These are phyloP conservation scores for Huso huso DNA, from an alignment of 2,797 vertebrate species.

Conservation along the genomic window DNA sequence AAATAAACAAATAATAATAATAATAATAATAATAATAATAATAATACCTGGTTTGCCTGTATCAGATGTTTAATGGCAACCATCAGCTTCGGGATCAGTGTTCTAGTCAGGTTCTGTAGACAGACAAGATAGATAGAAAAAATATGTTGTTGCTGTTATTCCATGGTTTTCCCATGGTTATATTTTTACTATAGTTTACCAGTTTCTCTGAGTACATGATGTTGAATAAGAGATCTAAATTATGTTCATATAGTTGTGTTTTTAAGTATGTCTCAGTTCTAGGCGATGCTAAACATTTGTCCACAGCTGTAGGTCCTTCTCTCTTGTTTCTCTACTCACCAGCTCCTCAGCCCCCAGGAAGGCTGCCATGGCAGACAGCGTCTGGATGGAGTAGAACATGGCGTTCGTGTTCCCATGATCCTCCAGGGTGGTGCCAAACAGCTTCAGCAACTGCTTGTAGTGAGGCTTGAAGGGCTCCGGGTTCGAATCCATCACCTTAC, in stretches of 20 bases:
- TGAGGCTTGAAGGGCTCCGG: slow-evolving; percentile 71
- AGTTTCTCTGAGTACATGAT: too few relatives aligned
- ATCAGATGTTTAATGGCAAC: slow-evolving; percentile 68
- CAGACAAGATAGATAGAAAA: too few relatives aligned
- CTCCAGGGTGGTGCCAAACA: slow-evolving; percentile 62
- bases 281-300: too few relatives aligned
- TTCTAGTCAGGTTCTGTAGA: slow-evolving; percentile 63
- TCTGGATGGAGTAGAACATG: slow-evolving; percentile 75
- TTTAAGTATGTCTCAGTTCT: too few relatives aligned
- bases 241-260: too few relatives aligned
- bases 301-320: too few relatives aligned
- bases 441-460: slow-evolving; percentile 66
- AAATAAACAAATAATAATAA: too few relatives aligned
- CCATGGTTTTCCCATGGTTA: too few relatives aligned
- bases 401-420: slow-evolving; percentile 60
- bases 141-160: too few relatives aligned
- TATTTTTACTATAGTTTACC: too few relatives aligned
- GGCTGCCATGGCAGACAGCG: slow-evolving; percentile 60
- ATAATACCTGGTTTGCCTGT: slow-evolving; percentile 64
- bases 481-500: slow-evolving; percentile 71
- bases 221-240: too few relatives aligned
- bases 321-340: slow-evolving; percentile 49
- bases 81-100: slow-evolving; percentile 70
- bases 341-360: slow-evolving; percentile 64
- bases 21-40: slow-evolving; percentile 32